Evolutionary conservation across 2,113 vertebrate species (phyloP).

Genomic region (Anguilla rostrata): DNA sequence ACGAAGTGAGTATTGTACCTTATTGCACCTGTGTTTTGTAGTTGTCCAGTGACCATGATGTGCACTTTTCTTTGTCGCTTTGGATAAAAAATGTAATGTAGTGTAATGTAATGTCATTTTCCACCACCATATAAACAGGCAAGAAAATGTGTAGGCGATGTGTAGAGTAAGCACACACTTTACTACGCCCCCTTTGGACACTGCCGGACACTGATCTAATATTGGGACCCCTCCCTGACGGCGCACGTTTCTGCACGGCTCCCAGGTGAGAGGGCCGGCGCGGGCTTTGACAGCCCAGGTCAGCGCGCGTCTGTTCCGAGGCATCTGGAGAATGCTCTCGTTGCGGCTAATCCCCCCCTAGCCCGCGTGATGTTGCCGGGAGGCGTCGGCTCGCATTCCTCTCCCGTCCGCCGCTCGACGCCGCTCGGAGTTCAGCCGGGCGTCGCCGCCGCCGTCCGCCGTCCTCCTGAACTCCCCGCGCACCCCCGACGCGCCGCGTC

Average conservation of each 20-base stretch:
- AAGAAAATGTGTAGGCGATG: background rate
- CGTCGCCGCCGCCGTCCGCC: background rate
- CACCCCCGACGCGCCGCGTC: background rate
- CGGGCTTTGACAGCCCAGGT: constrained; percentile 21
- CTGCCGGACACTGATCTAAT: background rate
- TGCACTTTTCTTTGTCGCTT: too few species aligned
- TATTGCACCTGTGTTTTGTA: too few species aligned
- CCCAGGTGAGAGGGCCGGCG: background rate
- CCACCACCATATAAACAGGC: background rate
- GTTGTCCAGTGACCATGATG: too few species aligned
- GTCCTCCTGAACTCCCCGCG: background rate
- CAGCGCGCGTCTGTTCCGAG: constrained; percentile 17
- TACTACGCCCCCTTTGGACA: background rate
- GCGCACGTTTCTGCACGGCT: background rate
- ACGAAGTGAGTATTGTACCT: too few species aligned
- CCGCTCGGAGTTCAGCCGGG: background rate
- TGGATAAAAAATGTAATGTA: too few species aligned
- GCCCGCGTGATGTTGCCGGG: background rate
- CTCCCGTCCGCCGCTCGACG: background rate
- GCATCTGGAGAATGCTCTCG: constrained; percentile 19
- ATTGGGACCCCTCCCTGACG: background rate
- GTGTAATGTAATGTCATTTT: too few species aligned
- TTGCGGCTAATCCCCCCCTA: constrained; percentile 16
- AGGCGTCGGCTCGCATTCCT: background rate
- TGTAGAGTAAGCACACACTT: background rate